Conservation (phyloP, 1,140 invertebrate genomes). For the Scaptomyza pallida region DNA sequence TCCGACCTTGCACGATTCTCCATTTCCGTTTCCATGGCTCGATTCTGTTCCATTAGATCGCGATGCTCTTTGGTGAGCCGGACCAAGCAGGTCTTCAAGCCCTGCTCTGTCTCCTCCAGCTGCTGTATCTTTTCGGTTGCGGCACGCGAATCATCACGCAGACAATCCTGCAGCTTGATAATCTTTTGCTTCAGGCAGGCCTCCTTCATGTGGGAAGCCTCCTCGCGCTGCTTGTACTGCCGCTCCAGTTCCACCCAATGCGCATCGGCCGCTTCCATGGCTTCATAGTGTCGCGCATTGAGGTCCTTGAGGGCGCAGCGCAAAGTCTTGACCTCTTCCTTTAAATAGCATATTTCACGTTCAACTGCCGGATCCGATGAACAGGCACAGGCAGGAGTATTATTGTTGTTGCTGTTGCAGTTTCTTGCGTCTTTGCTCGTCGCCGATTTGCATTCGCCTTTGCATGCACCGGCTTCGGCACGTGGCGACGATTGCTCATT, state of each 20-base stretch:
- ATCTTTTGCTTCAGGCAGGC: slow-evolving; percentile 76
- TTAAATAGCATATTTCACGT: slow-evolving; percentile 63
- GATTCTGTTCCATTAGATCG: slow-evolving; percentile 84
- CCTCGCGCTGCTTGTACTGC: slow-evolving; percentile 86
- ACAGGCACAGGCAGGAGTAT: too few species aligned
- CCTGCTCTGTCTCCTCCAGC: slow-evolving; percentile 85
- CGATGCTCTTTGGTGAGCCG: slow-evolving; percentile 85
- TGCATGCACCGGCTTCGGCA: background rate
- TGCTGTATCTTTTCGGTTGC: slow-evolving; percentile 84
- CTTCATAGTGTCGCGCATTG: slow-evolving; percentile 89
- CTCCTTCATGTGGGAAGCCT: slow-evolving; percentile 84
- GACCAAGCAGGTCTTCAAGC: slow-evolving; percentile 84
- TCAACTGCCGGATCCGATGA: slow-evolving; percentile 76
- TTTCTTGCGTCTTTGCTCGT: background rate
- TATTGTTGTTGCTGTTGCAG: slow-evolving; percentile 63
- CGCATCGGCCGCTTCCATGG: slow-evolving; percentile 89
- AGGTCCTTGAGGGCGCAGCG: slow-evolving; percentile 86
- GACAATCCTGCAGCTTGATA: slow-evolving; percentile 71
- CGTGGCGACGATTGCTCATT: slow-evolving; percentile 49
- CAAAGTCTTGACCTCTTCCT: slow-evolving; percentile 83
- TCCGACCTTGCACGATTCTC: slow-evolving; percentile 75
- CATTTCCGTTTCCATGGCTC: slow-evolving; percentile 84
- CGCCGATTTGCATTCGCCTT: background rate
- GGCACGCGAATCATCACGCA: slow-evolving; percentile 73
- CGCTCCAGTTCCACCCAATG: slow-evolving; percentile 89